Conservation (phyloP, 2,888 invertebrate species). For the Abscondita cerata region DNA sequence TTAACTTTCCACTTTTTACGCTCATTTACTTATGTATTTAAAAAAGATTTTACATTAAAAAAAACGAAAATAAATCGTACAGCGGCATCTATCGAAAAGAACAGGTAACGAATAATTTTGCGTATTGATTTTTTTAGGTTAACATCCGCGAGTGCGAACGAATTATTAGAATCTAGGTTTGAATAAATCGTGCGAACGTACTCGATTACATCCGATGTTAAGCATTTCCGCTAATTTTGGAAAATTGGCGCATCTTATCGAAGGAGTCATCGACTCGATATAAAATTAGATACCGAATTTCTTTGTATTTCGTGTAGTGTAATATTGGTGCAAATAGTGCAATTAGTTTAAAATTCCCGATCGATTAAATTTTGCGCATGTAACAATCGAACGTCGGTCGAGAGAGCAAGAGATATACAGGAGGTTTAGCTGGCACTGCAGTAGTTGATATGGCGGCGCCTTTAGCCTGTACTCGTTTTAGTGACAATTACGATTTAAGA, state of each 20-base stretch:
- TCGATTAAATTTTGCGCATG: constrained; percentile 33
- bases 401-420: constrained; percentile 49
- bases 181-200: not conserved
- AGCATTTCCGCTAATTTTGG: constrained; percentile 8
- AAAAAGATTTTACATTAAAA: no score
- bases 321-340: not conserved
- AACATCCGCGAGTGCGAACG: constrained; percentile 55
- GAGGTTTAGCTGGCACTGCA: constrained; percentile 51
- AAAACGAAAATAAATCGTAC: no score
- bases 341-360: constrained; percentile 17
- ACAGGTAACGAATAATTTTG: no score
- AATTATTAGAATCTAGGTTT: constrained; percentile 22
- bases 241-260: constrained; percentile 10
- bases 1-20: no score
- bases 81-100: no score
- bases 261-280: constrained; percentile 1
- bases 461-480: constrained; percentile 95
- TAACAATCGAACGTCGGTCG: constrained; percentile 38
- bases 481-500: constrained; percentile 99
- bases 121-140: constrained; percentile 57
- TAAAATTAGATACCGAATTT: not conserved
- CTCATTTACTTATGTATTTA: no score
- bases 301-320: not conserved
- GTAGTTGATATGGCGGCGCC: constrained; percentile 79
- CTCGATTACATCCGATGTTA: constrained; percentile 4